These are phyloP conservation scores for Heliothis peltigera DNA, from an alignment of 2,888 invertebrate species.

Conservation along the genomic window DNA sequence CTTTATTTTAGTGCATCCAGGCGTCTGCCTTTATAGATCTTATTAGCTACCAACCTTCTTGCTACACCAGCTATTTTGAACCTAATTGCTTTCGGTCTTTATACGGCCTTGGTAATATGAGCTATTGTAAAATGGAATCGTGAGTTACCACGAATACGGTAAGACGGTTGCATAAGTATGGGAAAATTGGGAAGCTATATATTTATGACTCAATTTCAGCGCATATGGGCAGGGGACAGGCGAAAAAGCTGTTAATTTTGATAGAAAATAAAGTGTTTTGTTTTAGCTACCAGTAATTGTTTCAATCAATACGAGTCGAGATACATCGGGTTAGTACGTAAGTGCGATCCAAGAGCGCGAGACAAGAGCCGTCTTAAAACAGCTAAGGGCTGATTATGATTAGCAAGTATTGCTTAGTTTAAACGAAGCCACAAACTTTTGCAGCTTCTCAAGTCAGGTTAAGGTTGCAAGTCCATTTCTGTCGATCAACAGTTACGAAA, in stretches of 20 bases:
- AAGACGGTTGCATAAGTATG: conserved; percentile 49
- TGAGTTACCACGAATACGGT: conserved; percentile 62
- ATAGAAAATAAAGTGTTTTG: conserved; percentile 14
- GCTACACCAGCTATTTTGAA: conserved; percentile 55
- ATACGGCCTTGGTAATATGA: conserved; percentile 69
- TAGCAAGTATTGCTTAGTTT: neutral
- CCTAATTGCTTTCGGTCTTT: conserved; percentile 72
- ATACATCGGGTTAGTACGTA: neutral
- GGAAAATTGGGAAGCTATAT: conserved; percentile 46
- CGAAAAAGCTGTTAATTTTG: conserved; percentile 9
- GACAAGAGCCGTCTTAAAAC: neutral
- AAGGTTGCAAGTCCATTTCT: conserved; percentile 34
- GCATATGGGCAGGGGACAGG: conserved; percentile 12
- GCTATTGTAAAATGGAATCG: conserved; percentile 70
- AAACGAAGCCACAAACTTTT: conserved; percentile 2
- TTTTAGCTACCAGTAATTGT: conserved; percentile 4
- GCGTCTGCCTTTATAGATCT: conserved; percentile 63
- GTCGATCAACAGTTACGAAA: conserved; percentile 22
- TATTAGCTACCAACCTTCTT: conserved; percentile 46
- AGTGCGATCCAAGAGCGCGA: neutral
- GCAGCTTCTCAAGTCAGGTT: too few relatives aligned
- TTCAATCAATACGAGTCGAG: conserved; percentile 18
- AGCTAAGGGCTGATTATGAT: neutral
- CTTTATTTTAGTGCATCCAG: conserved; percentile 67
- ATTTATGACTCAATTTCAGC: conserved; percentile 55